These are phyloP conservation scores for Junonia oenone DNA, from an alignment of 2,888 invertebrate species.

Conservation along the genomic window DNA sequence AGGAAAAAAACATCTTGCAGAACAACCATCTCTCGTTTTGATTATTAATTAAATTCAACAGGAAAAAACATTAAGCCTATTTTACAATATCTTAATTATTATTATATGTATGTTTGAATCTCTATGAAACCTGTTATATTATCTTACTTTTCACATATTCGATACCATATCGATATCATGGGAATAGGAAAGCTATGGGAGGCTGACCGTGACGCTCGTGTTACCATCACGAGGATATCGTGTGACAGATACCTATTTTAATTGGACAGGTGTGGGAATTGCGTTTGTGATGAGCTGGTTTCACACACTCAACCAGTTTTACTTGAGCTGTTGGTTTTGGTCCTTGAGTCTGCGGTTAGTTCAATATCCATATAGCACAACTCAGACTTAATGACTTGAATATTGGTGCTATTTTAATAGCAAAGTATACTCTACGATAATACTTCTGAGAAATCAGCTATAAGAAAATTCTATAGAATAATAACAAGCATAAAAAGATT, in stretches of 20 bases:
- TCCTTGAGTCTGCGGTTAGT: background rate
- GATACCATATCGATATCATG: conserved; percentile 43
- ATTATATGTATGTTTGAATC: background rate
- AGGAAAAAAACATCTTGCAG: background rate
- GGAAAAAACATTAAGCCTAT: background rate
- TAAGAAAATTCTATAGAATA: too few relatives aligned
- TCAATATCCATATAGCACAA: background rate
- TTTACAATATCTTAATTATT: background rate
- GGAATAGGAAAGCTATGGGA: conserved; percentile 57
- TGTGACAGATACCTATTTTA: conserved; percentile 28
- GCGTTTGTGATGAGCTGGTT: background rate
- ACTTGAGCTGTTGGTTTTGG: background rate
- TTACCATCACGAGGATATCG: conserved; percentile 54
- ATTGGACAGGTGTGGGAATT: conserved; percentile 15
- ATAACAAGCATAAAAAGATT: too few relatives aligned
- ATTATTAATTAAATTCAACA: background rate
- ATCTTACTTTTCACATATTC: conserved; percentile 26
- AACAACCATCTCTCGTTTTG: background rate
- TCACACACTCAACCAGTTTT: background rate
- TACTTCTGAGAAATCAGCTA: too few relatives aligned
- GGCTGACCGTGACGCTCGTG: conserved; percentile 55
- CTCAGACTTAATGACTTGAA: too few relatives aligned
- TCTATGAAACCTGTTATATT: conserved; percentile 8
- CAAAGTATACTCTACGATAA: too few relatives aligned
- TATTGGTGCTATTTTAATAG: too few relatives aligned